These are phyloP conservation scores for Trematocara zebra DNA, from an alignment of 2,113 vertebrate species.

Conservation along the genomic window DNA sequence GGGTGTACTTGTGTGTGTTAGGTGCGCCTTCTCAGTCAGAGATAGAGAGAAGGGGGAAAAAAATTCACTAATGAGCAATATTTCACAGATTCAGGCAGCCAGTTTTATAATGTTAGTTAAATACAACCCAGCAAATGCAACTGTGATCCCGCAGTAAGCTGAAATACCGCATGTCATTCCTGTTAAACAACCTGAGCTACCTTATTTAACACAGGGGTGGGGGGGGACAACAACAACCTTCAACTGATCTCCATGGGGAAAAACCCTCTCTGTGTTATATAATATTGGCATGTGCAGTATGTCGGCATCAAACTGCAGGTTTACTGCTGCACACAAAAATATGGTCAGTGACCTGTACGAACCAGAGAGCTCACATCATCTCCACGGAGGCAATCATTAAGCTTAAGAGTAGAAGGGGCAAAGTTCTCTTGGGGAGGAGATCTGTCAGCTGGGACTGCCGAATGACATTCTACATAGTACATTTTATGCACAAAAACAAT, in stretches of 20 bases:
- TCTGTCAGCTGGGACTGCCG: not conserved
- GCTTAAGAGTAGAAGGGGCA: not conserved
- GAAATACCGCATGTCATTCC: not conserved
- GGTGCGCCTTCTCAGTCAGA: not conserved
- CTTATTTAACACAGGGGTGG: not conserved
- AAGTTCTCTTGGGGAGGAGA: conserved; percentile 3
- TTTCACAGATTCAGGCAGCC: not conserved
- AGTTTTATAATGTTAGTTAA: not conserved
- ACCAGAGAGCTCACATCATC: not conserved
- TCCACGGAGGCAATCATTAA: conserved; percentile 49
- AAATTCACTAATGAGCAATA: not conserved
- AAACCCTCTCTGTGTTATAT: not conserved
- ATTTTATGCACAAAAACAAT: not conserved
- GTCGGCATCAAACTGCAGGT: not conserved
- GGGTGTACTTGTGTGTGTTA: not conserved
- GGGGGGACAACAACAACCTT: not conserved
- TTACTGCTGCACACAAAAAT: not conserved
- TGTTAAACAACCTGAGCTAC: not conserved
- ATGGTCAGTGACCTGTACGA: not conserved
- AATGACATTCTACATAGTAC: not conserved
- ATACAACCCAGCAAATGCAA: not conserved
- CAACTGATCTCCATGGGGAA: not conserved
- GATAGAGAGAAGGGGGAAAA: not conserved
- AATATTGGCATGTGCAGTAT: not conserved
- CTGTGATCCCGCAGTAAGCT: not conserved